phyloP scores from a whole-genome alignment of 2,113 vertebrate genomes.

The Perca flavescens region DNA sequence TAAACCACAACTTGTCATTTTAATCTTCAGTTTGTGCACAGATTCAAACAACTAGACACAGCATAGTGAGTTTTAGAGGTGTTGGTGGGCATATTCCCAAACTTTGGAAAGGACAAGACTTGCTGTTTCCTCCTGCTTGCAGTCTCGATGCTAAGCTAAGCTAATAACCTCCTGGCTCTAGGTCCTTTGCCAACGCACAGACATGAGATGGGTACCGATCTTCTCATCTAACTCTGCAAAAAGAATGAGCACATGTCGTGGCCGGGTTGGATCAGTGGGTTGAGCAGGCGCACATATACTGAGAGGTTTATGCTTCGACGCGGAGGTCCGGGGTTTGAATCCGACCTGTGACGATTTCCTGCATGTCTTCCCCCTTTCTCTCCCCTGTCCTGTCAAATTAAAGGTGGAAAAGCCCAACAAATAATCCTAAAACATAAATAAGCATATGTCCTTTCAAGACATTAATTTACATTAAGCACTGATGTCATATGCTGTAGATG shows the following conservation, averaged over 20 bases:
- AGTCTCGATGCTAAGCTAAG: neutral
- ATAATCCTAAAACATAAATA: too few relatives aligned
- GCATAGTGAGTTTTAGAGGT: neutral
- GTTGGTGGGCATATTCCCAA: neutral
- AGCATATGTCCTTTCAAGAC: neutral
- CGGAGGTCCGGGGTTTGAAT: too few relatives aligned
- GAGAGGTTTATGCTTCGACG: too few relatives aligned
- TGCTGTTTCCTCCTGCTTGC: neutral
- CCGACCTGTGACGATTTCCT: too few relatives aligned
- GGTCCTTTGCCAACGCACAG: neutral
- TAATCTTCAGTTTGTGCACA: neutral
- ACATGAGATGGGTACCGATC: neutral
- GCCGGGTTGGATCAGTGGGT: too few relatives aligned
- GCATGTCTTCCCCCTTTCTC: too few relatives aligned
- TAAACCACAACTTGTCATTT: neutral
- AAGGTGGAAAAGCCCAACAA: too few relatives aligned
- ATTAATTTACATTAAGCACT: neutral
- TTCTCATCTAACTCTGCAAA: neutral
- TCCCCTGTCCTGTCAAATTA: too few relatives aligned
- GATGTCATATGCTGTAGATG: neutral
- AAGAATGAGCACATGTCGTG: neutral
- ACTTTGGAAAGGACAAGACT: neutral
- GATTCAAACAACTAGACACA: neutral
- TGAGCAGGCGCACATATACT: too few relatives aligned
- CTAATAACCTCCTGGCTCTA: neutral